Base-by-base conservation (phyloP, 1,140 invertebrate genomes). In the Orchesella cincta region DNA sequence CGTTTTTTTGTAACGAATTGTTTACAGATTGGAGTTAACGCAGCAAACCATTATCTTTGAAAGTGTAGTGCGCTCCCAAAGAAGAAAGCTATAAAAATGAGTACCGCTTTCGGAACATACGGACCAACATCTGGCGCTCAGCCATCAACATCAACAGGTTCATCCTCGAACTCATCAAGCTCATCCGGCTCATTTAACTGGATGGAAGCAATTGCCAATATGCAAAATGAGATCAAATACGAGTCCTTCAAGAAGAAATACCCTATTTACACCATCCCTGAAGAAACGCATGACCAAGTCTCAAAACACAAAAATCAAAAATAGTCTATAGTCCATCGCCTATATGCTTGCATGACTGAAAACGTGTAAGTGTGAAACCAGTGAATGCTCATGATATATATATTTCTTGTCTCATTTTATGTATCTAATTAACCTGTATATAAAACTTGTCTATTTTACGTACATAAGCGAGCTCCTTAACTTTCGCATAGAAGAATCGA, bases 241-340 rank as follows among this genome's bases (percentile, higher is more conserved):
- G 71, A 73, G 23, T n/a, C 34, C 8, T 36, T 73, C 35, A 73
- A 73, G 71, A 73, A 51, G 71, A 73, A 46, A 73, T 73, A 73
- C 71, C 35, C 71, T 5, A 73, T 73, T 28, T 73, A 73, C 71
- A 73, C 71, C 3, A 73, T 73, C 29, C 71, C 14, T 5, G 71
- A 73, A 26, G 71, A 73, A 35, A 73, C 71, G 1, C 18, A 73
- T 36, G 71, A 73, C 12, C 35, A 73, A 39, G n/a, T 73, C 1
- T 39, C 14, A 46, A 36, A 51, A 26, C 46, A 73, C 35, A 3
- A n/a, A n/a, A n/a, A n/a, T n/a, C n/a, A 73, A 2, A 39, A 67
- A 29, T 67, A 67, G 62, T n/a, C 23, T 57, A 23, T 57, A 23
- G 54, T 18, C 12, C 54, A 57, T 46, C 39, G 18, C 18, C 39